A percentile compares a stretch with the other conserved stretches of the same genome.
Conservation (phyloP, 53 echinoderm and acorn worm species). For the Apostichopus leukothele region DNA sequence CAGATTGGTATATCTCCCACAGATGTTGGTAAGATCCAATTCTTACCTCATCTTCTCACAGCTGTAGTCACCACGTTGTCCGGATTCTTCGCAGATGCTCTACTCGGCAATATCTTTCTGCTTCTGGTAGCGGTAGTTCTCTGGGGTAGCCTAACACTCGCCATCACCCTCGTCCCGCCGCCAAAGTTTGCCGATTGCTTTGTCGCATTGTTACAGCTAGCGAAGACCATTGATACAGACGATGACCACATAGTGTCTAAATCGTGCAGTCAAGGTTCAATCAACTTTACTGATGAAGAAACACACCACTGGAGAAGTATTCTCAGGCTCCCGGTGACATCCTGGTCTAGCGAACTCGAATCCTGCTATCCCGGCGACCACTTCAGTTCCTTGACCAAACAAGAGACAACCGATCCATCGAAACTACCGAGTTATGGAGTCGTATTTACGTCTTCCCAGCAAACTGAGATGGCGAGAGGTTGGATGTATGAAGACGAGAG, state of each 20-base stretch:
- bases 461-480: constrained; percentile 25
- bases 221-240: neutral
- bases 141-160: constrained; percentile 8
- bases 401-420: neutral
- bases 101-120: constrained; percentile 27
- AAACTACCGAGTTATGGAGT: constrained; percentile 12
- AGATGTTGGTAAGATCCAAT: constrained; percentile 59
- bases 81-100: constrained; percentile 66
- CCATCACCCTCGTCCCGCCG: neutral
- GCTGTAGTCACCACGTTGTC: constrained; percentile 56
- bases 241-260: neutral
- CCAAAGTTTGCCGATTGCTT: constrained; percentile 28
- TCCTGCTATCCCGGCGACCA: constrained; percentile 23
- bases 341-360: constrained; percentile 14
- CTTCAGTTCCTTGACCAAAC: constrained; percentile 20
- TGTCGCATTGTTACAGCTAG: neutral
- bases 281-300: constrained; percentile 1
- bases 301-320: constrained; percentile 34
- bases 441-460: constrained; percentile 14
- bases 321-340: constrained; percentile 5
- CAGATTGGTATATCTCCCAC: constrained; percentile 63
- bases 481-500: constrained; percentile 44
- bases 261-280: neutral
- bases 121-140: constrained; percentile 33
- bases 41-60: constrained; percentile 56